These are phyloP conservation scores for Lycaon pictus DNA, from an alignment of 2,113 vertebrate species.

Conservation along the genomic window DNA sequence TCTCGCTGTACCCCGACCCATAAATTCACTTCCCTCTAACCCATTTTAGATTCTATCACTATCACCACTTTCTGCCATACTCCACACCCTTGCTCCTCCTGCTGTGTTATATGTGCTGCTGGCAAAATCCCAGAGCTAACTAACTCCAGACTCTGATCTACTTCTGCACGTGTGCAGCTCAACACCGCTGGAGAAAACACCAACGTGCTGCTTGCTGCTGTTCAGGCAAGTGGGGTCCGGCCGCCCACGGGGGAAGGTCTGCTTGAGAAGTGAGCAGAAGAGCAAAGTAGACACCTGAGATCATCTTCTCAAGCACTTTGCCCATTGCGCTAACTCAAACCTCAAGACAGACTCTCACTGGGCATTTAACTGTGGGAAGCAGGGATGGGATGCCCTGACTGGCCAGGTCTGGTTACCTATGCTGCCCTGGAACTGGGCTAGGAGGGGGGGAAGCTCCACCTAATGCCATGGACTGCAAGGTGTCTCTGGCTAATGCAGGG, in stretches of 20 bases:
- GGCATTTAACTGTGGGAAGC: neutral
- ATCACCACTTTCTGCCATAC: neutral
- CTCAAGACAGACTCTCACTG: neutral
- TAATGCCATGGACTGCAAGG: accelerated
- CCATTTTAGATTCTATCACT: neutral
- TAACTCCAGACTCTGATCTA: neutral
- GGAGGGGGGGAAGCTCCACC: neutral
- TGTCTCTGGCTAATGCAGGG: neutral
- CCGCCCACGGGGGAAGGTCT: neutral
- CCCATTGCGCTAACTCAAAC: neutral
- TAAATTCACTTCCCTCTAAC: neutral
- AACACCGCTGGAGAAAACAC: neutral
- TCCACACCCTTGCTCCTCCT: neutral
- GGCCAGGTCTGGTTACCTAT: neutral
- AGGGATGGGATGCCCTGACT: neutral
- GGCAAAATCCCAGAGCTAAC: neutral
- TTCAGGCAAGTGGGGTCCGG: neutral
- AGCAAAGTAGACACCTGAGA: neutral
- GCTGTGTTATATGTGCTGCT: accelerated
- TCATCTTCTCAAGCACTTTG: neutral
- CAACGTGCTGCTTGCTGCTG: too few species aligned
- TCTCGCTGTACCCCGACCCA: neutral
- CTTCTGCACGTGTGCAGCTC: neutral
- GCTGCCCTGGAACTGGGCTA: neutral
- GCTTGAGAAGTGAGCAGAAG: neutral